Percentiles rank a stretch among this genome's conserved stretches.
phyloP scores from a whole-genome alignment of 2,888 invertebrate species.

The Epirrhoe alternata region DNA sequence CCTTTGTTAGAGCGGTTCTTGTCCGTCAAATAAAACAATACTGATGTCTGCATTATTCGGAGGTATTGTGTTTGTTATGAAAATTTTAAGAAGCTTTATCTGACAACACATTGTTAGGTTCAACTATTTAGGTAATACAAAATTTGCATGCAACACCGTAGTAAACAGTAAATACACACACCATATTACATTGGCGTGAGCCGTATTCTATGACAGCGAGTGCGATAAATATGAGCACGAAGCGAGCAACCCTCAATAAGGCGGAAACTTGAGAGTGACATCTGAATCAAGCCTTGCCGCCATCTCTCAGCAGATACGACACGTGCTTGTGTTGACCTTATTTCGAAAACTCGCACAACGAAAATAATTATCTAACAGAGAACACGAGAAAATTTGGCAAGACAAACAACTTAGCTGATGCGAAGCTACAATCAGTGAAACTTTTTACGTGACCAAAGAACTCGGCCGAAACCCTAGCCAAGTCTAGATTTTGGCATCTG shows the following conservation, averaged over 20 bases:
- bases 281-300: constrained; percentile 56
- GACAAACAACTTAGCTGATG: not conserved
- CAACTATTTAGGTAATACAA: not conserved
- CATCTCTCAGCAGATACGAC: constrained; percentile 41
- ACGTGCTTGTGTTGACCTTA: constrained; percentile 37
- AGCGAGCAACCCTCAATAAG: constrained; percentile 49
- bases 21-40: not conserved
- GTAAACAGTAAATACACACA: constrained; percentile 23
- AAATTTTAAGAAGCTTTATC: too few relatives aligned
- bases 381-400: not conserved
- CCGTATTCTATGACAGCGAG: constrained; percentile 33
- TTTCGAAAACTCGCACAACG: constrained; percentile 24
- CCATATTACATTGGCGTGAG: constrained; percentile 29
- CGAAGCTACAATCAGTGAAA: not conserved
- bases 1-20: not conserved
- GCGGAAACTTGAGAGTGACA: constrained; percentile 61
- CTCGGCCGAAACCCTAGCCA: not conserved
- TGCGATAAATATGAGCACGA: constrained; percentile 44
- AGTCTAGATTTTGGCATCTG: constrained; percentile 4
- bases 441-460: not conserved
- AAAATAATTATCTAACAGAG: constrained; percentile 12
- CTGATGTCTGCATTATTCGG: not conserved
- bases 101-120: not conserved
- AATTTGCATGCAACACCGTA: constrained; percentile 11
- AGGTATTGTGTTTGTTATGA: not conserved